Evolutionary conservation across 2,113 vertebrate species (phyloP).

Genomic region (Archilochus colubris): DNA sequence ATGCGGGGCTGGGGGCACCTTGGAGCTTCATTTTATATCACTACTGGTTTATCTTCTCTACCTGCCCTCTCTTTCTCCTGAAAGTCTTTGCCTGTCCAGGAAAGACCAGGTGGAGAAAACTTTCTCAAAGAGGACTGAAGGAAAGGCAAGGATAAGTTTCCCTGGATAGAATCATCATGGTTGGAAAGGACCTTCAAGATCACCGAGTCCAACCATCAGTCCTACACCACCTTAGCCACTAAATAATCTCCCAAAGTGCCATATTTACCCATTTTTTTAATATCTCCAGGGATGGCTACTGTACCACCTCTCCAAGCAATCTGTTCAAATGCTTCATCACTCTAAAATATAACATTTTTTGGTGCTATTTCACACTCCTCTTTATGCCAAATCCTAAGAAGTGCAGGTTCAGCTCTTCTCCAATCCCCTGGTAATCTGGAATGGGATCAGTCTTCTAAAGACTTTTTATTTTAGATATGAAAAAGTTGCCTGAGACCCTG

Average conservation of each 20-base stretch:
- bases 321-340: too few species aligned
- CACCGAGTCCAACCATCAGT: too few species aligned
- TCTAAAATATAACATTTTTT: neutral
- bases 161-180: neutral
- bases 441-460: neutral
- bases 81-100: neutral
- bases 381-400: neutral
- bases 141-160: neutral
- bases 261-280: too few species aligned
- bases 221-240: too few species aligned
- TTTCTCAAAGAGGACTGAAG: neutral
- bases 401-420: neutral
- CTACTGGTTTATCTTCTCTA: neutral
- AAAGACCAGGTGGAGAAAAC: neutral
- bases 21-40: neutral
- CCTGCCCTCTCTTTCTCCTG: neutral
- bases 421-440: neutral
- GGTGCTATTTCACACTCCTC: neutral
- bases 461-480: neutral
- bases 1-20: conserved; percentile 7
- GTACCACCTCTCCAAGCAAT: too few species aligned
- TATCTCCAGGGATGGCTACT: too few species aligned
- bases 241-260: too few species aligned
- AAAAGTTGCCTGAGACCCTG: neutral
- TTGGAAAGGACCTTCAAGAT: too few species aligned